These are phyloP conservation scores for Ammodytes marinus DNA, from an alignment of 2,113 vertebrate genomes.

Conservation along the genomic window DNA sequence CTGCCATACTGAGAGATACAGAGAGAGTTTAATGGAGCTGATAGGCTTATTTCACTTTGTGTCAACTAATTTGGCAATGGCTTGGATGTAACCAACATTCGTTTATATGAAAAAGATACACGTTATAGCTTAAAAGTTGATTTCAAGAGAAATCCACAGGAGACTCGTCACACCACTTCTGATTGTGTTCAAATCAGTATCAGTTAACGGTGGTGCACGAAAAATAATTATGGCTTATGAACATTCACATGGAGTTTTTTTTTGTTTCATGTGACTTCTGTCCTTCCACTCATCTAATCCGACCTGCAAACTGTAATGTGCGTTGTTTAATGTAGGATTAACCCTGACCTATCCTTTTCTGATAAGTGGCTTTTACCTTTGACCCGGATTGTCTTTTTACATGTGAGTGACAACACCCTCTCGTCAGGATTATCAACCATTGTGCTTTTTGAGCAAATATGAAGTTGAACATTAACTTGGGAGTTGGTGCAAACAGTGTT, in stretches of 20 bases:
- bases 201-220: neutral
- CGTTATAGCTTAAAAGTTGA: no score
- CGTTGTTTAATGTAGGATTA: conserved; percentile 8
- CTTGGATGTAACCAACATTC: no score
- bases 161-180: conserved; percentile 2
- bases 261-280: conserved; percentile 20
- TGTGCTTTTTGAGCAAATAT: neutral
- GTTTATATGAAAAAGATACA: no score
- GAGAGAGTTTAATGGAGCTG: no score
- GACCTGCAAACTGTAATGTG: conserved; percentile 24
- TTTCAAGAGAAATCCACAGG: conserved; percentile 27
- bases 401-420: neutral
- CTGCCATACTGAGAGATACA: no score
- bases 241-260: neutral
- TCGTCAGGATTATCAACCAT: neutral
- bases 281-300: conserved; percentile 19
- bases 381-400: conserved; percentile 2
- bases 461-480: neutral
- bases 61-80: no score
- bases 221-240: neutral
- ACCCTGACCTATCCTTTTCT: conserved; percentile 37
- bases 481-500: neutral
- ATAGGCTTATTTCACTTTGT: no score
- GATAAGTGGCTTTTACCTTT: conserved; percentile 13
- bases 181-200: neutral